Evolutionary conservation across 2,113 vertebrate genomes (phyloP), one percentile per base, ranked within the genome.

Genomic region (Arothron firmamentum): DNA sequence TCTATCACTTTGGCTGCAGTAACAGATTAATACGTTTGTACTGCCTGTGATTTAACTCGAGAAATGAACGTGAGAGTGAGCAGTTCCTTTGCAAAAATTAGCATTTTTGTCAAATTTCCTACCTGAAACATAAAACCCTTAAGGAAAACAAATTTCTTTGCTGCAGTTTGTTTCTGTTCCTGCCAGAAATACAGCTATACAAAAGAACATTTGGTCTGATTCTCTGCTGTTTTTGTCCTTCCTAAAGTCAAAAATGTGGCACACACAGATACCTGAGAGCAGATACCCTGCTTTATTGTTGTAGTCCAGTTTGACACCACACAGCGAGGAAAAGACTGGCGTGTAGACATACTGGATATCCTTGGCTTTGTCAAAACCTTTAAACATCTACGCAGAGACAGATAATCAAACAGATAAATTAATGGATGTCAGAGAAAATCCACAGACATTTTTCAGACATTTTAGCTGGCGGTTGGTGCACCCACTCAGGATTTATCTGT

Each of bases 281-380:
- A 99, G 90, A 61, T 99, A 98, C 11, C 96, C 93, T 15, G 91
- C 93, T 85, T 94, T 93, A 62, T 92, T 94, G 77, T 91, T 94
- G 65, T 90, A 90, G 83, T 95, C 92, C 78, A 99, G 87, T 65
- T 90, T 93, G 72, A 94, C 89, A 45, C 96, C 95, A 78, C 96
- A 99, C 65, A 93, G 83, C 3, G 95, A 93, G 0, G 94, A 93
- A 74, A 93, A 92, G 55, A 92, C 89, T 16, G 94, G 90, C 0
- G 96, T 98, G 62, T 96, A 96, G 72, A 97, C 88, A 34, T 94
- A 95, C 67, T 95, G 91, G 79, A 98, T 90, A 50, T 93, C 91
- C 72, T 94, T 95, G 66, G 92, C 80, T 79, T 93, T 93, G 72
- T 96, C 92, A 78, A 95, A 96, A 21, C 95, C 96, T 90, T 97